Base-by-base conservation (phyloP, 2,888 invertebrate species). In the Sinopyrophorus schimmeli region DNA sequence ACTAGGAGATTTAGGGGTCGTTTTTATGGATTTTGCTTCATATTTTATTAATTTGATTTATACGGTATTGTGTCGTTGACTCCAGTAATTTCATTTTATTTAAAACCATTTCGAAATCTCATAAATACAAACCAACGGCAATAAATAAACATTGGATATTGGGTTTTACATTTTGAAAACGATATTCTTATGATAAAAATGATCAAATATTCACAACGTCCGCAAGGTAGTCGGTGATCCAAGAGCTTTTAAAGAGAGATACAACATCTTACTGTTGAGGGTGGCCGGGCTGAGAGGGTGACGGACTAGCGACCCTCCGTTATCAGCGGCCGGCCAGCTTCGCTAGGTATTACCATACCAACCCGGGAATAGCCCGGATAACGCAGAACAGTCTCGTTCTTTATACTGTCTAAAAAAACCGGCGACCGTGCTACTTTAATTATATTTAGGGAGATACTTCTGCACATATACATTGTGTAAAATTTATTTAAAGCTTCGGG, bases 311-410 rank as follows among this genome's bases (percentile, higher is more conserved):
- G 68, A 72, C 72, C 72, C 71, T 70, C 68, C 68, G 72, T 73
- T 74, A 74, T 73, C 74, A 74, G 74, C 67, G 69, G 65, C 67
- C 69, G 73, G 69, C 74, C 74, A 73, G 74, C 73, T 68, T 68
- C 67, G 66, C 69, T 64, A 67, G 69, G 71, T 68, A 72, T 72
- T 72, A 72, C 71, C 71, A 70, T 71, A 70, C 70, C 68, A 67
- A 68, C 65, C 67, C 69, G 66, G 70, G 68, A 70, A 70, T 71
- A 66, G 70, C 70, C 69, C 67, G 70, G 71, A 71, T 70, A 60
- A 60, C 56, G 50, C 53, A 56, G 55, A 55, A 61, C 59, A 62
- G 54, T 60, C 62, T 56, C 59, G 53, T 59, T 64, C 61, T 64
- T 60, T 59, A 55, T 56, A 48, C 55, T 44, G 54, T 54, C 53